Conservation (phyloP, 2,888 invertebrate genomes). For the Lacanobia wlatinum region DNA sequence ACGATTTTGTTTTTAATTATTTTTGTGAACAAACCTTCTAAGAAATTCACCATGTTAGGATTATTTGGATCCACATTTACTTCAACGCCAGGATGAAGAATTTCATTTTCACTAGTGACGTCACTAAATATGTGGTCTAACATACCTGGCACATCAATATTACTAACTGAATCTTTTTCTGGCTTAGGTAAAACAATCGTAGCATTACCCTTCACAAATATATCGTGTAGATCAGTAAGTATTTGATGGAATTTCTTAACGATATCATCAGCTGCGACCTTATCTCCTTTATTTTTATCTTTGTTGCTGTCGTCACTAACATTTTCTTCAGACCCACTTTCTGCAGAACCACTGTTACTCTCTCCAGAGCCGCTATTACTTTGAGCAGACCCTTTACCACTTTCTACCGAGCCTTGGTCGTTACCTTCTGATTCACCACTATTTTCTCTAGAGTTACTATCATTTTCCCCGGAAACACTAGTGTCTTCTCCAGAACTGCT, state of each 20-base stretch:
- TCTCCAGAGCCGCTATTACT: neutral
- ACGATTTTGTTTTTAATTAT: conserved; percentile 52
- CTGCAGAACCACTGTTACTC: neutral
- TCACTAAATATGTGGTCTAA: conserved; percentile 35
- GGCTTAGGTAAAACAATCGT: conserved; percentile 16
- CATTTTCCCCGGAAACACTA: neutral
- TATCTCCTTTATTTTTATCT: neutral
- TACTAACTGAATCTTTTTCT: conserved; percentile 5
- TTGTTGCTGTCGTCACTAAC: neutral
- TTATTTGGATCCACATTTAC: conserved; percentile 25
- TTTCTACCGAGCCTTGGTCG: neutral
- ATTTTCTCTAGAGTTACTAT: neutral
- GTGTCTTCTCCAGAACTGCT: neutral
- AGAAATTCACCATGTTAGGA: conserved; percentile 33
- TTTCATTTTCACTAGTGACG: conserved; percentile 13
- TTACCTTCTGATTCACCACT: neutral
- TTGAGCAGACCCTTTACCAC: neutral
- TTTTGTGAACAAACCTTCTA: conserved; percentile 53
- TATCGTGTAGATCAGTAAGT: conserved; percentile 46
- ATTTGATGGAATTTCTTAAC: conserved; percentile 42
- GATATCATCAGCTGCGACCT: conserved; percentile 2
- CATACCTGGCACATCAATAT: conserved; percentile 16
- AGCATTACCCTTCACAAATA: conserved; percentile 47
- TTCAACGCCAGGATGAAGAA: conserved; percentile 9
- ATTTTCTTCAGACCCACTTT: neutral